phyloP scores from a whole-genome alignment of 2,797 vertebrate genomes.

The Urosaurus nigricauda region DNA sequence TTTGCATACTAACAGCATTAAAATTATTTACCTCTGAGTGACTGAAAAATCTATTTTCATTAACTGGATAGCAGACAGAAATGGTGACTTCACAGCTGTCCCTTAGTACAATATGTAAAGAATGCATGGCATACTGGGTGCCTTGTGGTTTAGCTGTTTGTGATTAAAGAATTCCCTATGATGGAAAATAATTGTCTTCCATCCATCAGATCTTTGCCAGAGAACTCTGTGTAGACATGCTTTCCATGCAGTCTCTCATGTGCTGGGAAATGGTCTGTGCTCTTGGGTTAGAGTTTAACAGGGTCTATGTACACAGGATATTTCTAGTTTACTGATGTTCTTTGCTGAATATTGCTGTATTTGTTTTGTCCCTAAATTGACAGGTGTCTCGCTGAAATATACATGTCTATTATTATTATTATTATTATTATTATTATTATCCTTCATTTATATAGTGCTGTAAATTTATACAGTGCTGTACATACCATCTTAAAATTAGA shows the following conservation, averaged over 20 bases:
- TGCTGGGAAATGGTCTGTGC: not conserved
- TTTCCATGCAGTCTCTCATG: not conserved
- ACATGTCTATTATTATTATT: too few species aligned
- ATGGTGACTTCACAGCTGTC: constrained; percentile 67
- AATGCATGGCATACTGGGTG: constrained; percentile 57
- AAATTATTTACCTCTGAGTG: constrained; percentile 47
- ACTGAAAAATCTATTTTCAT: constrained; percentile 71
- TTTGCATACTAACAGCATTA: constrained; percentile 9
- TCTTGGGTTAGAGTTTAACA: too few species aligned
- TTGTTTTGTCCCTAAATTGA: not conserved
- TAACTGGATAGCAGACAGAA: constrained; percentile 68
- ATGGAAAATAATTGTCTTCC: too few species aligned
- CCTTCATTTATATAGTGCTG: too few species aligned
- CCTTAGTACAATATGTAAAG: constrained; percentile 72
- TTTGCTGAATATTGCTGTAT: not conserved
- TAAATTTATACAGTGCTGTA: too few species aligned
- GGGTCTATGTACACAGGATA: not conserved
- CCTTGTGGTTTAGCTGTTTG: constrained; percentile 66
- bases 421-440: too few species aligned
- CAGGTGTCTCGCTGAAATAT: not conserved
- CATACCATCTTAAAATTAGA: too few species aligned
- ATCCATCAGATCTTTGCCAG: too few species aligned
- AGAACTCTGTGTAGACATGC: not conserved
- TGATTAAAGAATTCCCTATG: constrained; percentile 64
- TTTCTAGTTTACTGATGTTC: not conserved